phyloP scores from a whole-genome alignment of 2,797 vertebrate species.

The Sebastes nivosus region DNA sequence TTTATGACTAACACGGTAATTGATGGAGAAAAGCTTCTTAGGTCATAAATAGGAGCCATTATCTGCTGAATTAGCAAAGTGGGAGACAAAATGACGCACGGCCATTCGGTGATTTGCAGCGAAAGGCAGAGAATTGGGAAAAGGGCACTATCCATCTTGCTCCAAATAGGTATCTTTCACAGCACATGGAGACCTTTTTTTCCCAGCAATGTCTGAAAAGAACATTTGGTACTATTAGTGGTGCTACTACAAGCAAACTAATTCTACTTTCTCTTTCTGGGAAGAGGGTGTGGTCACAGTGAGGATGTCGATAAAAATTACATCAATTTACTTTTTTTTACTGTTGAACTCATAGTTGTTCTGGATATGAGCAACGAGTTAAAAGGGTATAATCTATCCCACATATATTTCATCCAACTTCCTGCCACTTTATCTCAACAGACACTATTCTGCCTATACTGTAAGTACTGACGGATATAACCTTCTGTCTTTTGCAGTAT shows the following conservation, averaged over 20 bases:
- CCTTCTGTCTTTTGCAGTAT: not conserved
- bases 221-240: slow-evolving; percentile 48
- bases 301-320: not conserved
- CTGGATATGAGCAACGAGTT: not conserved
- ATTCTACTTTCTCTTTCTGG: not conserved
- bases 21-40: slow-evolving; percentile 75
- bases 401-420: slow-evolving; percentile 1
- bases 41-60: slow-evolving; percentile 81
- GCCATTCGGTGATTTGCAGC: slow-evolving; percentile 67
- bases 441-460: not conserved
- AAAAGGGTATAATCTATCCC: not conserved
- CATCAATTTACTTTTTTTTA: not conserved
- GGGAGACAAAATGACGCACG: slow-evolving; percentile 73
- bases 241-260: slow-evolving; percentile 9
- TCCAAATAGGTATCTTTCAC: slow-evolving; percentile 71
- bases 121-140: slow-evolving; percentile 54
- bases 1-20: slow-evolving; percentile 80
- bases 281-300: not conserved
- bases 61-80: slow-evolving; percentile 78
- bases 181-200: slow-evolving; percentile 30
- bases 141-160: slow-evolving; percentile 71
- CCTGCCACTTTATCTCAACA: slow-evolving; percentile 11
- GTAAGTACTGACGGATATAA: not conserved
- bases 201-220: slow-evolving; percentile 26
- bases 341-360: not conserved